phyloP scores from a whole-genome alignment of 2,113 vertebrate genomes.

The Dipodomys stephensi region DNA sequence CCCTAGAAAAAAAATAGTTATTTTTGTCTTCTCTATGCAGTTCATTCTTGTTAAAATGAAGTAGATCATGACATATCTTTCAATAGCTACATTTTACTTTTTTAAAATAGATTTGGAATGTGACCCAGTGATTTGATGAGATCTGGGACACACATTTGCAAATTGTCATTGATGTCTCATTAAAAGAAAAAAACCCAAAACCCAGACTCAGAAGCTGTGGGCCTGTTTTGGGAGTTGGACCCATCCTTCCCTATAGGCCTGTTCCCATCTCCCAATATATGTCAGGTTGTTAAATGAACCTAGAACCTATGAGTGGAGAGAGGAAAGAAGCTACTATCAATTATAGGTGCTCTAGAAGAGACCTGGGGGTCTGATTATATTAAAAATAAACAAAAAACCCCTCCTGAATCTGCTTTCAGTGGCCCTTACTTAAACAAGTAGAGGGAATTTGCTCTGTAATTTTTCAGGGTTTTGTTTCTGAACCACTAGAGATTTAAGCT shows the following conservation, averaged over 20 bases:
- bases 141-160: constrained; percentile 73
- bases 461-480: background rate
- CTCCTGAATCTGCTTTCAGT: background rate
- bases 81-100: constrained; percentile 62
- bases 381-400: too few species aligned
- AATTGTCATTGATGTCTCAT: constrained; percentile 61
- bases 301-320: background rate
- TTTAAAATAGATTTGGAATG: constrained; percentile 74
- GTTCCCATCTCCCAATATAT: background rate
- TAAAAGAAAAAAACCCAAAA: constrained; percentile 6
- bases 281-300: constrained; percentile 47
- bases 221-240: constrained; percentile 34
- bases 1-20: constrained; percentile 35
- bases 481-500: too few species aligned
- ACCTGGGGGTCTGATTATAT: background rate
- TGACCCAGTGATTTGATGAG: constrained; percentile 73
- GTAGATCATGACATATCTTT: constrained; percentile 64
- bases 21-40: constrained; percentile 33
- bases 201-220: constrained; percentile 32
- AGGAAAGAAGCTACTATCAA: constrained; percentile 19
- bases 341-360: constrained; percentile 3
- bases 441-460: background rate
- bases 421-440: background rate
- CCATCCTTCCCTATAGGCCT: background rate
- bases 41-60: constrained; percentile 59